Base-by-base conservation (phyloP, 1,140 invertebrate genomes). In the Zaprionus africanus region DNA sequence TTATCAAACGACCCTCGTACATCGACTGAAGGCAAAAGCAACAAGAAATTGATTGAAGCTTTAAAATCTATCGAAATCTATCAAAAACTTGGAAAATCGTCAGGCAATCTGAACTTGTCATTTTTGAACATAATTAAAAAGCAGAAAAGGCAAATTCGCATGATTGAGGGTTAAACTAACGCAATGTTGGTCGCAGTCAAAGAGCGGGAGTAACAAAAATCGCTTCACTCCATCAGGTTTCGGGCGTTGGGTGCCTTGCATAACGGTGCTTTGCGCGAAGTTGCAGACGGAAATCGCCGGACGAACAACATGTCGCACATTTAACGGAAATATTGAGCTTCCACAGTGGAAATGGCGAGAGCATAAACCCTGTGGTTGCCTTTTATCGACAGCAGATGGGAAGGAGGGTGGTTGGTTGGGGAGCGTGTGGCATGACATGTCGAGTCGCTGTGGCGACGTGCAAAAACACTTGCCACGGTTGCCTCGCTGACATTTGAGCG, bases 261-360 rank as follows among this genome's bases (percentile, higher is more conserved):
- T 34, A 34, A 34, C 26, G 17, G 36, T 54, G 59, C 63, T 61
- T 34, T 28, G 26, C 51, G 62, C 24, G 34, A 65, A 71, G 66
- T 60, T 58, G 43, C 46, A 43, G 49, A n/a, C 79, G 79, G 83
- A 87, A 86, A 77, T 86, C 82, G 67, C 58, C 64, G 80, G 77
- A 82, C 73, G 70, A 70, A 79, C 79, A 72, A 82, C 81, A 72
- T 82, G 79, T 85, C 79, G 79, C 68, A 65, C 61, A 72, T 65
- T 78, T 65, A 80, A 67, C 76, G 82, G 80, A 86, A 87, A 88
- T 86, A 87, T 86, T 82, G 83, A 79, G 75, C 71, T 76, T 64
- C 28, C 60, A 54, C 46, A 43, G 63, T 57, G 51, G 60, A 69
- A 63, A 77, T 66, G 65, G 31, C n/a, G 51, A 56, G 41, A 72